phyloP scores from a whole-genome alignment of 2,113 vertebrate species.

The Indri indri region DNA sequence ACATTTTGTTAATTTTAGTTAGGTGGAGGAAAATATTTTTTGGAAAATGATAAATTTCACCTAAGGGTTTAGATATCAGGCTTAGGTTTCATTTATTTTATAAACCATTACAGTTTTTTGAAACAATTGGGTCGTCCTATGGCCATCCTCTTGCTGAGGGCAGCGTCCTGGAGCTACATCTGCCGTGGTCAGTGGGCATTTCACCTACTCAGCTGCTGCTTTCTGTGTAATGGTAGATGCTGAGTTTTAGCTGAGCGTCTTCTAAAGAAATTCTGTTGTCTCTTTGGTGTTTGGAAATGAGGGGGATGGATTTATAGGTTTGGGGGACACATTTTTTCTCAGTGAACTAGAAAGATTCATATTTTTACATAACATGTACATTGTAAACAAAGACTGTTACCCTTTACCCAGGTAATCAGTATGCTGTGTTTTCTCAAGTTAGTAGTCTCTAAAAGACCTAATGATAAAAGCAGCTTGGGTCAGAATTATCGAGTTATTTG shows the following conservation, averaged over 20 bases:
- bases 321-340: background rate
- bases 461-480: background rate
- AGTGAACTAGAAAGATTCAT: background rate
- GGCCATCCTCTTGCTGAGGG: background rate
- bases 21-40: background rate
- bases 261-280: background rate
- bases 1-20: background rate
- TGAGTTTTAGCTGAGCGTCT: background rate
- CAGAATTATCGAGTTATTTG: background rate
- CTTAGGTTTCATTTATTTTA: background rate
- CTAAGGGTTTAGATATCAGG: background rate
- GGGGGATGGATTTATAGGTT: background rate
- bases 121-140: background rate
- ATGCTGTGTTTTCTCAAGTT: background rate
- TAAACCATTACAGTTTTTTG: background rate
- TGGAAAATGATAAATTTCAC: background rate
- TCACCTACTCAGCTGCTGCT: background rate
- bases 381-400: background rate
- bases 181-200: background rate
- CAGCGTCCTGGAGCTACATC: background rate
- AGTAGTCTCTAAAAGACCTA: background rate
- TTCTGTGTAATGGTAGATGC: background rate
- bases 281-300: slow-evolving; percentile 12
- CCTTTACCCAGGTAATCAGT: background rate
- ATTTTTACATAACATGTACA: background rate